Conservation (phyloP, 2,888 invertebrate species). For the Metalampra italica region DNA sequence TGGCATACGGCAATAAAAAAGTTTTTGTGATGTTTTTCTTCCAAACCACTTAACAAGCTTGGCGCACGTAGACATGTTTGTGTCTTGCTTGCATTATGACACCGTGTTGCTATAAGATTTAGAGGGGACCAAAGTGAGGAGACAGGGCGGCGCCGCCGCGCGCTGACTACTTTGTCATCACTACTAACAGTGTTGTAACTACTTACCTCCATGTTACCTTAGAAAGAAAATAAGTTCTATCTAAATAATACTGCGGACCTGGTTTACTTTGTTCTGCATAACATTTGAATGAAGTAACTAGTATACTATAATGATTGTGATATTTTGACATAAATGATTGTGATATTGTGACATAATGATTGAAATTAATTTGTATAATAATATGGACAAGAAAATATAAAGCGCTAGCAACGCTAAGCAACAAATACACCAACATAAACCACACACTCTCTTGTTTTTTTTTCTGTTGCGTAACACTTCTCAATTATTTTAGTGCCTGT, state of each 20-base stretch:
- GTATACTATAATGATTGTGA: no score
- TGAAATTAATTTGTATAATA: no score
- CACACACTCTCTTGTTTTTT: no score
- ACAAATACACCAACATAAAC: no score
- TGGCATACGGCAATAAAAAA: conserved; percentile 73
- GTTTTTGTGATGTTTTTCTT: conserved; percentile 78
- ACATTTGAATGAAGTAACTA: no score
- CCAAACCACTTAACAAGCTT: conserved; percentile 78
- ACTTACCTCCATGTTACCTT: conserved; percentile 9
- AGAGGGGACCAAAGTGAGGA: conserved; percentile 73
- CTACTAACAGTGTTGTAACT: conserved; percentile 30
- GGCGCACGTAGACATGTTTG: conserved; percentile 77
- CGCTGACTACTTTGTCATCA: conserved; percentile 52
- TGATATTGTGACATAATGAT: no score
- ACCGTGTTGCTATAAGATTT: conserved; percentile 75
- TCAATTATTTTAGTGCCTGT: no score
- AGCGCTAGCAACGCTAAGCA: no score
- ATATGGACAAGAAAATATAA: no score
- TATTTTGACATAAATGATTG: no score
- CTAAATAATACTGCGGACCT: background rate
- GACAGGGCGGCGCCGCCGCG: conserved; percentile 71
- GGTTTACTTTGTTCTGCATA: no score
- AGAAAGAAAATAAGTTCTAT: background rate
- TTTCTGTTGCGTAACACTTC: no score
- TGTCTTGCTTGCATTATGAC: conserved; percentile 78